Conservation (phyloP, 2,113 vertebrate genomes). For the Hypocryptadius cinnamomeus region DNA sequence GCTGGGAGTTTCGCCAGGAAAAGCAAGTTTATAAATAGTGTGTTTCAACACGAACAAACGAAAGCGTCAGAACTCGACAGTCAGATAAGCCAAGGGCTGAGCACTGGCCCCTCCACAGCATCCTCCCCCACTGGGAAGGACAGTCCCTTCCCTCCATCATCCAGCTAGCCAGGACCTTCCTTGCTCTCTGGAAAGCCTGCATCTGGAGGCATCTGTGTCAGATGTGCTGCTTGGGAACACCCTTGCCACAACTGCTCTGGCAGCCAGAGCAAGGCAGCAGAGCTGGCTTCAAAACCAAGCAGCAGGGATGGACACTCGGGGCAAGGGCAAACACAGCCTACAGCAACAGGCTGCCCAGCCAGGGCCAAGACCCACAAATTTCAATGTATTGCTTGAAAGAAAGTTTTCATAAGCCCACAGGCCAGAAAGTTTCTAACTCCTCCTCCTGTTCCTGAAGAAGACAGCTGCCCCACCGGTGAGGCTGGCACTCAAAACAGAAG, state of each 20-base stretch:
- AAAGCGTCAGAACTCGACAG: background rate
- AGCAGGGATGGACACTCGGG: background rate
- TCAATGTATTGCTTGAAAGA: background rate
- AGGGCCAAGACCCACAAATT: background rate
- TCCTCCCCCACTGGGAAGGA: background rate
- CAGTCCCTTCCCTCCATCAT: background rate
- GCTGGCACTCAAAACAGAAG: conserved; percentile 6
- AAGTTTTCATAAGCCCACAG: background rate
- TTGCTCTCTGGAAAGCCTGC: background rate
- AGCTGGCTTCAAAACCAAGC: background rate
- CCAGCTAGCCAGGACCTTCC: background rate
- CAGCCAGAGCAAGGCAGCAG: background rate
- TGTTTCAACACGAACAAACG: background rate
- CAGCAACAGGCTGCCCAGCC: background rate
- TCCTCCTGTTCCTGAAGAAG: background rate
- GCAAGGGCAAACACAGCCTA: background rate
- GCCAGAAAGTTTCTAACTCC: background rate
- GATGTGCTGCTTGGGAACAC: background rate
- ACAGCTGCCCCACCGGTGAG: background rate
- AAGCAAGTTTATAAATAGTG: conserved; percentile 59
- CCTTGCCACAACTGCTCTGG: background rate
- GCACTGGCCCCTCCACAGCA: background rate
- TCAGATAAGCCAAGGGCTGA: background rate
- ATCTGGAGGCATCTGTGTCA: background rate
- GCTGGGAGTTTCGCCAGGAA: conserved; percentile 49